These are phyloP conservation scores for Polydrusus cervinus DNA, from an alignment of 2,888 invertebrate species.

Conservation along the genomic window DNA sequence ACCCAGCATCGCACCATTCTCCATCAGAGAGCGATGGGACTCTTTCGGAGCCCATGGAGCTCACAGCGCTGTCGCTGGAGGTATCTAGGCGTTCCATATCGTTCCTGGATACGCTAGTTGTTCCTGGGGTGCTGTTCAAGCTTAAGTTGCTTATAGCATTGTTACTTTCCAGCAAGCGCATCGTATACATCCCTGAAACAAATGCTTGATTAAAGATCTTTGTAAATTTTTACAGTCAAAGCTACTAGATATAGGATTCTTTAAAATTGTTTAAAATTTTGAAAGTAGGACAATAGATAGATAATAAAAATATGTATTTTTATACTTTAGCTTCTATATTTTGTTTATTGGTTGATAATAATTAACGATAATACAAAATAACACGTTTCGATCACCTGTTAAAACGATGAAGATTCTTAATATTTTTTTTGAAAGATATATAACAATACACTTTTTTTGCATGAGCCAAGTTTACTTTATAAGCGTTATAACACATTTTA, in stretches of 20 bases:
- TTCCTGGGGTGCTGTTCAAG: conserved; percentile 67
- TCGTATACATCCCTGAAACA: conserved; percentile 86
- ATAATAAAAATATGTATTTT: no score
- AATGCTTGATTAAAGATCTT: conserved; percentile 11
- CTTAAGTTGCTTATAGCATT: conserved; percentile 68
- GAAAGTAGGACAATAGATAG: no score
- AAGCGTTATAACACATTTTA: no score
- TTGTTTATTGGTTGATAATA: neutral
- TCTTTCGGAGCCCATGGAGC: conserved; percentile 93
- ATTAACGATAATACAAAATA: neutral
- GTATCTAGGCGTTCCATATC: conserved; percentile 85
- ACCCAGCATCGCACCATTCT: conserved; percentile 92
- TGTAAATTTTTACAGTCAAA: neutral
- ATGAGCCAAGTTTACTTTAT: no score
- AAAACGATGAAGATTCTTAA: no score
- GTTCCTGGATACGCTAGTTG: conserved; percentile 66
- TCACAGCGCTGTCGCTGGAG: conserved; percentile 92
- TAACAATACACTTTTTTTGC: no score
- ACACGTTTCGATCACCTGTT: neutral
- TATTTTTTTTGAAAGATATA: no score
- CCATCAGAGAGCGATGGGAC: conserved; percentile 91
- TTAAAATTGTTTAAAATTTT: no score
- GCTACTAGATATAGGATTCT: neutral
- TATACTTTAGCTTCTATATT: neutral
- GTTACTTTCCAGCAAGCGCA: conserved; percentile 84